Conservation (phyloP, 2,797 vertebrate genomes). For the Trematomus bernacchii region DNA sequence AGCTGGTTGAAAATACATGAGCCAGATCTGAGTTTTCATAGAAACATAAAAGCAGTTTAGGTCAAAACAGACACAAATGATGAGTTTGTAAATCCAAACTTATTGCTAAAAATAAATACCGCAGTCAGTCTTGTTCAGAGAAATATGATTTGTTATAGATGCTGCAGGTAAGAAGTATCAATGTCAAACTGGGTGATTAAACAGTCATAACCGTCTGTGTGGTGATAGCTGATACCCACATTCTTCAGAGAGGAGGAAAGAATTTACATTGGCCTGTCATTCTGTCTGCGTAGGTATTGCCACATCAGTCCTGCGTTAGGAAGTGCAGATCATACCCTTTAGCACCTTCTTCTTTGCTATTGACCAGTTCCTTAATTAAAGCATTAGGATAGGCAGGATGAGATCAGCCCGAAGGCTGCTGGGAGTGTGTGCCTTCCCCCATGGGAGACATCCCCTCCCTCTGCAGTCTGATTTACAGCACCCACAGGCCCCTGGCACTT, state of each 20-base stretch:
- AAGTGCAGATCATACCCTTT: conserved; percentile 69
- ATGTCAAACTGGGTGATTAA: conserved; percentile 33
- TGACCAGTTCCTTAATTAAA: conserved; percentile 84
- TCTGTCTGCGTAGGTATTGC: conserved; percentile 46
- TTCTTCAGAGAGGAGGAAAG: conserved; percentile 29
- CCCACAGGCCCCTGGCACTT: conserved; percentile 85
- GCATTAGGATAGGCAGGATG: conserved; percentile 78
- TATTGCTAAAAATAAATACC: conserved; percentile 12
- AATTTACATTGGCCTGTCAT: conserved; percentile 43
- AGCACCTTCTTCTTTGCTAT: conserved; percentile 74
- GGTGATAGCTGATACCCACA: conserved; percentile 21
- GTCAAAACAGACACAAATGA: neutral
- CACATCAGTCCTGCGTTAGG: conserved; percentile 46
- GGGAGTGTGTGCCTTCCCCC: conserved; percentile 78
- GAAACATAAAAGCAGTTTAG: neutral
- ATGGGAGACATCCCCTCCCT: conserved; percentile 82
- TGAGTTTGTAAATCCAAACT: conserved; percentile 2
- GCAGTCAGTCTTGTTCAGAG: neutral
- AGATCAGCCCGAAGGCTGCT: conserved; percentile 82
- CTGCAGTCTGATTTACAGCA: conserved; percentile 86
- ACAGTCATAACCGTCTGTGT: conserved; percentile 23
- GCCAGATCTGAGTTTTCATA: neutral
- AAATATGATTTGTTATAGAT: conserved; percentile 18
- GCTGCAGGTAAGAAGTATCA: conserved; percentile 16
- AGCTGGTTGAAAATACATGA: conserved; percentile 10